Conservation (phyloP, 1,140 invertebrate species). For the Varroa destructor region DNA sequence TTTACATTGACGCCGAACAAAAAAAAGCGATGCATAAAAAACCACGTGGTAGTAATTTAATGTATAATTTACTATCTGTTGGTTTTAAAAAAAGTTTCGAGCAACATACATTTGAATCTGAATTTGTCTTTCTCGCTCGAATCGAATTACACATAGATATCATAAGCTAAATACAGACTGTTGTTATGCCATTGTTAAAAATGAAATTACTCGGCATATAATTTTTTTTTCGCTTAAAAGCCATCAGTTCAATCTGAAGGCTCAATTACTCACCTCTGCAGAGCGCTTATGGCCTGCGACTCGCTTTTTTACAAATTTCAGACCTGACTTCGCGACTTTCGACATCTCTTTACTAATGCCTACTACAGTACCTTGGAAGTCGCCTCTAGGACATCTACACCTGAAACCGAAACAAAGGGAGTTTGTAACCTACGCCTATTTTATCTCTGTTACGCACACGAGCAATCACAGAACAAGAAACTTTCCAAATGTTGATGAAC, state of each 20-base stretch:
- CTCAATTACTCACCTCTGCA: conserved; percentile 1
- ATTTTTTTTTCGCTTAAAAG: background rate
- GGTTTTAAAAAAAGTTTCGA: no score
- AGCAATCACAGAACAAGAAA: background rate
- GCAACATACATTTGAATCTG: no score
- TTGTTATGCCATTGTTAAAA: background rate
- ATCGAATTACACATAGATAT: no score
- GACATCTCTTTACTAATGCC: conserved; percentile 8
- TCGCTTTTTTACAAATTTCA: conserved; percentile 24
- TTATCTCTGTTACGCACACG: background rate
- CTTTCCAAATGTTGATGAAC: background rate
- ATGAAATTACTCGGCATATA: background rate
- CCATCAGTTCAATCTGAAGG: background rate
- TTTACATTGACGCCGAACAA: no score
- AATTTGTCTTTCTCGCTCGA: no score
- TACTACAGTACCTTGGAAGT: background rate
- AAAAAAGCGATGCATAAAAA: no score
- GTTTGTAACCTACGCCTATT: background rate
- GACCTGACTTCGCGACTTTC: conserved; percentile 12
- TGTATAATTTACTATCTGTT: no score
- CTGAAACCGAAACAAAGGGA: background rate
- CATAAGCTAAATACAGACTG: no score
- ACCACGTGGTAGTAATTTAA: no score
- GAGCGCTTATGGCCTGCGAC: conserved; percentile 26
- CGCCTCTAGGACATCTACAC: background rate